Evolutionary conservation across 2,888 invertebrate species (phyloP), one percentile per base, ranked within the genome.

Genomic region (Selenia dentaria): DNA sequence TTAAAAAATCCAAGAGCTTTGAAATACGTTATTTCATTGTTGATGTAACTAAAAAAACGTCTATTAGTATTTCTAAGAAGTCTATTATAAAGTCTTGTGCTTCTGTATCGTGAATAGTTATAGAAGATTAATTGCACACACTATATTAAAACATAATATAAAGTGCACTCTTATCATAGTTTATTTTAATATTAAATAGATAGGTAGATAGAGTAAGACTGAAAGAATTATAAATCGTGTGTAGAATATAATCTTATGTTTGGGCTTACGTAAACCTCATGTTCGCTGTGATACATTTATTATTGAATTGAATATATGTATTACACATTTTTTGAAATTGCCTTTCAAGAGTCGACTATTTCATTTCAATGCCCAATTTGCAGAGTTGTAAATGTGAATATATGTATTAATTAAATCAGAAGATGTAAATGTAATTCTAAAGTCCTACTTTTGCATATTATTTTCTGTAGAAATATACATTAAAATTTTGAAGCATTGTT

Each of bases 141-240:
- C 74, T 62, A 58, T 62, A 80, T 74, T 68, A 71, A n/a, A 54
- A 64, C 54, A 65, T 76, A 74, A 73, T 70, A 75, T 75, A 81
- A 80, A 74, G 80, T 83, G 88, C 87, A 89, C 88, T 74, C 72
- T 74, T 76, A 77, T 77, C 65, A 74, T 79, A 78, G 66, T 71
- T 64, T 59, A 75, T 68, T 70, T 75, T 74, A 74, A 74, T 70
- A 67, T 69, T 74, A 69, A 70, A 67, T 65, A 66, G 57, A 64
- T 65, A 74, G 60, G 75, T 87, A 87, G 86, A 66, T 65, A 88
- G 86, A 68, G 62, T 87, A 87, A 87, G 88, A 87, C 87, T 89
- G 87, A 88, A 73, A 69, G 70, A 77, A 75, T 65, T 66, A 69
- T 42, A 57, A 67, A 72, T 60, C 65, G 67, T 72, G 65, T 70